Evolutionary conservation across 1,140 invertebrate species (phyloP).

Genomic region (Lethrus apterus): DNA sequence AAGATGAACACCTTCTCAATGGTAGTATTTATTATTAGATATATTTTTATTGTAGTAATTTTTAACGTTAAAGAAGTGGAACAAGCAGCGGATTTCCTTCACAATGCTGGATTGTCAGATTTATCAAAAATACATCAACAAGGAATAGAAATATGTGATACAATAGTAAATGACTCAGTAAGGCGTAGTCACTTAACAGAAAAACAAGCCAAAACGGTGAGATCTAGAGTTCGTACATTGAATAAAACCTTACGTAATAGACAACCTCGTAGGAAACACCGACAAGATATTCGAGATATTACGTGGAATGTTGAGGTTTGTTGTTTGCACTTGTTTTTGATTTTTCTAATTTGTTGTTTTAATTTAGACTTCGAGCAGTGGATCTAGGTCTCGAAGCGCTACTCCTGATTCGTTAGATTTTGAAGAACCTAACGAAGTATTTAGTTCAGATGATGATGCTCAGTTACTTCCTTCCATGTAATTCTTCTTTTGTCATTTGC

Average conservation of each 20-base stretch:
- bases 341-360: conserved; percentile 9
- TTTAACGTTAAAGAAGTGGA: conserved; percentile 39
- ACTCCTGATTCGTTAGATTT: conserved; percentile 78
- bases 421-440: conserved; percentile 31
- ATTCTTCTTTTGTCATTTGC: conserved; percentile 19
- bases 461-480: conserved; percentile 34
- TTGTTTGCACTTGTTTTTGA: conserved; percentile 5
- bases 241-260: conserved; percentile 69
- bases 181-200: conserved; percentile 47
- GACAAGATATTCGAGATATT: conserved; percentile 68
- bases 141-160: conserved; percentile 52
- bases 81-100: conserved; percentile 36
- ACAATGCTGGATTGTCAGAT: conserved; percentile 50
- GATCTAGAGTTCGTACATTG: conserved; percentile 63
- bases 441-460: conserved; percentile 36
- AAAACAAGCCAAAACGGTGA: conserved; percentile 68
- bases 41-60: conserved; percentile 9
- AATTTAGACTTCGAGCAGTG: conserved; percentile 56
- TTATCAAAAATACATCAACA: conserved; percentile 52
- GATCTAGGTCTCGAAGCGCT: conserved; percentile 71
- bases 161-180: conserved; percentile 50
- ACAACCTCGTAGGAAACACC: conserved; percentile 52
- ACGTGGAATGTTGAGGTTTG: conserved; percentile 69
- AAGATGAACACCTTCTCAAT: conserved; percentile 29
- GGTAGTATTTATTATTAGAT: conserved; percentile 25